phyloP scores from a whole-genome alignment of 1,140 invertebrate genomes.

The Psix sp. region DNA sequence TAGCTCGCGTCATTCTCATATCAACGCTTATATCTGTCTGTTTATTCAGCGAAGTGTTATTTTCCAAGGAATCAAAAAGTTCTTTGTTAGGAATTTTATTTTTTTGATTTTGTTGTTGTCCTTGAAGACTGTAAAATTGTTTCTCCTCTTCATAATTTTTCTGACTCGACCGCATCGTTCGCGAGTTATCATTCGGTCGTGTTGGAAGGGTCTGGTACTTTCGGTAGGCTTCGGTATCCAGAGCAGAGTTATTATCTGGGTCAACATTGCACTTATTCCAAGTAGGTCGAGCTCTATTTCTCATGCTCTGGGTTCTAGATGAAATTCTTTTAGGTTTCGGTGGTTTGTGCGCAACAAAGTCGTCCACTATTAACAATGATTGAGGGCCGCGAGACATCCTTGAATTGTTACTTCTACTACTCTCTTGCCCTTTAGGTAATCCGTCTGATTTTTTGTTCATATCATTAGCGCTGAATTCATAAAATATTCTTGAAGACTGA shows the following conservation, averaged over 20 bases:
- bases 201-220: conserved; percentile 40
- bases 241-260: conserved; percentile 4
- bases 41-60: conserved; percentile 24
- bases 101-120: conserved; percentile 31
- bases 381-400: conserved; percentile 63
- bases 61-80: conserved; percentile 68
- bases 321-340: conserved; percentile 74
- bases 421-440: conserved; percentile 22
- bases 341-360: conserved; percentile 76
- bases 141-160: conserved; percentile 29
- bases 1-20: conserved; percentile 68
- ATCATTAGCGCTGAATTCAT: conserved; percentile 66
- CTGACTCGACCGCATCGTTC: conserved; percentile 12
- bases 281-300: conserved; percentile 65
- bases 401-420: conserved; percentile 54
- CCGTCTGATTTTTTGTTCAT: conserved; percentile 43
- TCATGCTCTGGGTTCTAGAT: conserved; percentile 69
- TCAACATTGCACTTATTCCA: conserved; percentile 70
- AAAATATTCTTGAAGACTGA: conserved; percentile 62
- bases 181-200: conserved; percentile 12
- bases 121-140: conserved; percentile 64
- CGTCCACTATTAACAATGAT: conserved; percentile 70
- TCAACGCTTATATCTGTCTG: conserved; percentile 59
- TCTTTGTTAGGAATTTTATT: conserved; percentile 68
- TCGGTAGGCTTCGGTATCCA: conserved; percentile 23